phyloP scores from a whole-genome alignment of 2,113 vertebrate genomes.

The Chiloscyllium plagiosum region DNA sequence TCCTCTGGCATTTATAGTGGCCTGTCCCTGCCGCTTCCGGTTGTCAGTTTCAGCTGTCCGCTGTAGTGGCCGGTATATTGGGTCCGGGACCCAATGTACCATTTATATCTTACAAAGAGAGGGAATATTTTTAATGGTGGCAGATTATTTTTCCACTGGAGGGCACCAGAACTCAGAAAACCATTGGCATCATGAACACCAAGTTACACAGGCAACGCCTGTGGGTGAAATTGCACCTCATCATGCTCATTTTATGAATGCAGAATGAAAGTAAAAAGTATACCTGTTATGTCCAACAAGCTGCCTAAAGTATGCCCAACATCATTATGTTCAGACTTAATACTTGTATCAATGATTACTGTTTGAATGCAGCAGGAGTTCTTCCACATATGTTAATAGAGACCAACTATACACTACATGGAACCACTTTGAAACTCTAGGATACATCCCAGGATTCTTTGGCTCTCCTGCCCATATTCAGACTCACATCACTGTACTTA shows the following conservation, averaged over 20 bases:
- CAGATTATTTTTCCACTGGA: slow-evolving; percentile 12
- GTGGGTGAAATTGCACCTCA: not conserved
- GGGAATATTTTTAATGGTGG: not conserved
- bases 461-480: not conserved
- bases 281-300: not conserved
- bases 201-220: not conserved
- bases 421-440: not conserved
- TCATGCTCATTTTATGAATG: not conserved
- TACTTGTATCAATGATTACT: not conserved
- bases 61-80: too few species aligned
- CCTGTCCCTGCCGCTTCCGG: too few species aligned
- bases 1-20: too few species aligned
- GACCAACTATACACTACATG: not conserved
- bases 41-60: too few species aligned
- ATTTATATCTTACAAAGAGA: too few species aligned
- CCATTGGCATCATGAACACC: not conserved
- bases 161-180: not conserved
- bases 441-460: not conserved
- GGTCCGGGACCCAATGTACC: too few species aligned
- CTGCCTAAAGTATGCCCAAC: not conserved
- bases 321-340: too few species aligned
- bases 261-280: not conserved
- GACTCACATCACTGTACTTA: not conserved
- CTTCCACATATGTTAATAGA: not conserved
- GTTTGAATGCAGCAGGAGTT: not conserved